These are phyloP conservation scores for Cryptotis parvus DNA, from an alignment of 2,113 vertebrate species.

Conservation along the genomic window DNA sequence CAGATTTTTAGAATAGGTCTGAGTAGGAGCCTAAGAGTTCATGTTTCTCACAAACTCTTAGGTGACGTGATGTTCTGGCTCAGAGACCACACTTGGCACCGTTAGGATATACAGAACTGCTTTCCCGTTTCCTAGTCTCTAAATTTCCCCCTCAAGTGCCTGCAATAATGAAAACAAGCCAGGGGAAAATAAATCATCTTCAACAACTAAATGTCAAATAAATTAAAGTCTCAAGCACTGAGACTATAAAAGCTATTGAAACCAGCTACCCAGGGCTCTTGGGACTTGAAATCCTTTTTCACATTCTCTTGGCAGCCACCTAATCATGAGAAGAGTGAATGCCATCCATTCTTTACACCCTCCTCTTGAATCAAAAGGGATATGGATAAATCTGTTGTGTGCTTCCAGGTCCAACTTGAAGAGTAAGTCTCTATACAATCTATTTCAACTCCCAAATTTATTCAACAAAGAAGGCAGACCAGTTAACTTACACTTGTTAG, in stretches of 20 bases:
- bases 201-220: slow-evolving; percentile 77
- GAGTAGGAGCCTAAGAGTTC: not conserved
- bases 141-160: slow-evolving; percentile 60
- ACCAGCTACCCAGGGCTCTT: slow-evolving; percentile 38
- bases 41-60: not conserved
- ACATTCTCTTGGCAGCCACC: slow-evolving; percentile 63
- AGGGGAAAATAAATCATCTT: slow-evolving; percentile 75
- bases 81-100: slow-evolving; percentile 27
- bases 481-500: not conserved
- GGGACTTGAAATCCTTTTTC: slow-evolving; percentile 65
- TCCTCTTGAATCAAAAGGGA: slow-evolving; percentile 51
- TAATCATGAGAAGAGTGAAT: slow-evolving; percentile 39
- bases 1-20: not conserved
- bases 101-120: not conserved
- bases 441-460: slow-evolving; percentile 3
- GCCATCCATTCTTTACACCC: slow-evolving; percentile 38
- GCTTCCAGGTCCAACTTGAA: slow-evolving; percentile 10
- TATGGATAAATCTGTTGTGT: slow-evolving; percentile 32
- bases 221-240: slow-evolving; percentile 75
- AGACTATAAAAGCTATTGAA: slow-evolving; percentile 73
- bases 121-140: slow-evolving; percentile 50
- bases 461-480: not conserved
- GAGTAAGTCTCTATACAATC: not conserved
- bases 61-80: not conserved
- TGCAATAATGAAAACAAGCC: slow-evolving; percentile 68